Percentiles rank a stretch among this genome's conserved stretches.
phyloP scores from a whole-genome alignment of 2,888 invertebrate species.

The Microctonus aethiopoides region DNA sequence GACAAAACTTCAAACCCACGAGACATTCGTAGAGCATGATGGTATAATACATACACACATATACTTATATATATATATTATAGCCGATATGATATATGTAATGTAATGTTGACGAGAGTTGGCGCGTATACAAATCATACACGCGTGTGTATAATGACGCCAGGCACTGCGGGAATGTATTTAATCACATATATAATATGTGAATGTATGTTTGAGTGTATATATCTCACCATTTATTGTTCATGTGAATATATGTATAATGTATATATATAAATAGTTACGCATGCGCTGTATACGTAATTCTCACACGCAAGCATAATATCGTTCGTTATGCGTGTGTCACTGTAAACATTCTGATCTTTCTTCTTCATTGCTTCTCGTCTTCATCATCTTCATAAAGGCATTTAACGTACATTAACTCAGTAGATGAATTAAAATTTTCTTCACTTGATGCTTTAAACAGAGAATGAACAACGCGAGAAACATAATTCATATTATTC shows the following conservation, averaged over 20 bases:
- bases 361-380: slow-evolving; percentile 3
- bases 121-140: slow-evolving; percentile 12
- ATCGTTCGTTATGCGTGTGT: slow-evolving; percentile 46
- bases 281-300: slow-evolving; percentile 42
- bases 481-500: background rate
- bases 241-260: slow-evolving; percentile 1
- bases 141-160: background rate
- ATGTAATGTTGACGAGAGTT: background rate
- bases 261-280: slow-evolving; percentile 35
- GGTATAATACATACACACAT: too few species aligned
- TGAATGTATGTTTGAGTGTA: too few species aligned
- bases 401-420: too few species aligned
- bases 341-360: slow-evolving; percentile 36
- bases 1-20: background rate
- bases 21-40: too few species aligned
- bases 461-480: background rate
- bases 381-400: too few species aligned
- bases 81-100: background rate
- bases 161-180: slow-evolving; percentile 13
- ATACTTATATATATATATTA: background rate
- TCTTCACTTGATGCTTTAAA: background rate
- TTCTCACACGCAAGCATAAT: slow-evolving; percentile 46
- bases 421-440: background rate
- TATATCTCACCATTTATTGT: background rate
- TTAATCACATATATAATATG: too few species aligned